Conservation (phyloP, 2,113 vertebrate species). For the Elanus axillaris region DNA sequence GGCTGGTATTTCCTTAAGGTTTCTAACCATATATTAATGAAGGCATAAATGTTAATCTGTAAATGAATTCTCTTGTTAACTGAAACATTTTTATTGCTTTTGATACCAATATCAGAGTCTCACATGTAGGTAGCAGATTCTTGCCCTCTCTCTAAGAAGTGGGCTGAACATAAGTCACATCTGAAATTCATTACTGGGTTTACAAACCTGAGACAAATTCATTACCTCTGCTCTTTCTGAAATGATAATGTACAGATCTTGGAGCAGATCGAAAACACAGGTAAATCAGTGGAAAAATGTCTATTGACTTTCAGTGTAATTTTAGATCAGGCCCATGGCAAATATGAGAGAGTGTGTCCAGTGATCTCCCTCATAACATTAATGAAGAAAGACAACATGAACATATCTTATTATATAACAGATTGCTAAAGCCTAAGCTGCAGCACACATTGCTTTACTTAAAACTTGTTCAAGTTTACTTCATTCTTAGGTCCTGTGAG, state of each 20-base stretch:
- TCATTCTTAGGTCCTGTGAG: background rate
- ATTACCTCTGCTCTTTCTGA: background rate
- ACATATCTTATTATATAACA: background rate
- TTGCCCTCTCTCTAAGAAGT: background rate
- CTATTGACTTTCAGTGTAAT: background rate
- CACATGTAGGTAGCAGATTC: background rate
- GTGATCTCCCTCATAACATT: background rate
- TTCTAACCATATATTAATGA: background rate
- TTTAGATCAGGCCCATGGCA: background rate
- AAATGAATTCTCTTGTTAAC: background rate
- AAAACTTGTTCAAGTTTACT: background rate
- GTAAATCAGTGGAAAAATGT: background rate
- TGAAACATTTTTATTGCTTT: background rate
- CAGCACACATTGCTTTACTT: background rate
- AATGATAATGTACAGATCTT: background rate
- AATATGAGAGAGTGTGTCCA: background rate
- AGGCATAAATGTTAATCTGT: background rate
- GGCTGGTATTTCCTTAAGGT: background rate
- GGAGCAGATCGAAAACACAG: background rate
- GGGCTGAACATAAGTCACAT: background rate
- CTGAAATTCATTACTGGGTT: background rate
- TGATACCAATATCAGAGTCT: background rate
- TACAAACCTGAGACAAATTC: constrained; percentile 1
- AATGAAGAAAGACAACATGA: constrained; percentile 11
- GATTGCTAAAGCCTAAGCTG: background rate